These are phyloP conservation scores for Gymnoscopelus microlampas DNA, from an alignment of 2,797 vertebrate genomes.

Conservation along the genomic window DNA sequence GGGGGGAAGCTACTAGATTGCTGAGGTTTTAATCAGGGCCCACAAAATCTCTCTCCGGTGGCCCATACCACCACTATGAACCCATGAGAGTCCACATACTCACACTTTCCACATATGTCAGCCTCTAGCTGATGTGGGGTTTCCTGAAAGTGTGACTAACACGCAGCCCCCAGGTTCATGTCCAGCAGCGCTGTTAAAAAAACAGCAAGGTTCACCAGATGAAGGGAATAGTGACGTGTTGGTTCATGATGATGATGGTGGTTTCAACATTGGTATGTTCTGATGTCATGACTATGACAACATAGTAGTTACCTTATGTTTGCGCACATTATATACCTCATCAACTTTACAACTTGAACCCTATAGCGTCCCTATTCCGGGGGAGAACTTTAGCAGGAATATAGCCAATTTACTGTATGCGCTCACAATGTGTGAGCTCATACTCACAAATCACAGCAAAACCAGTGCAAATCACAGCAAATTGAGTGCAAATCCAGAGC, in stretches of 20 bases:
- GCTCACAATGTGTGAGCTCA: too few species aligned
- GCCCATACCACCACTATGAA: not conserved
- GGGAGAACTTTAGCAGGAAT: too few species aligned
- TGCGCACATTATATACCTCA: too few species aligned
- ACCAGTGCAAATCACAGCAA: too few species aligned
- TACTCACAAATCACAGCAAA: too few species aligned
- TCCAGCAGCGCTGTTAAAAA: not conserved
- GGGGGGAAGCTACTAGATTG: not conserved
- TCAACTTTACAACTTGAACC: too few species aligned
- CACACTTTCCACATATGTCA: constrained; percentile 16
- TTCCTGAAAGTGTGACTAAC: constrained; percentile 14
- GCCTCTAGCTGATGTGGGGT: not conserved
- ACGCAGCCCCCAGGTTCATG: not conserved
- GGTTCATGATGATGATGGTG: not conserved
- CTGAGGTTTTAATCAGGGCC: not conserved
- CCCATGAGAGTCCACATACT: constrained; percentile 1
- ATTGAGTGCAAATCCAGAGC: too few species aligned
- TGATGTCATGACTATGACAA: not conserved
- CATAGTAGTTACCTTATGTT: not conserved
- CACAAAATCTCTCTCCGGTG: not conserved
- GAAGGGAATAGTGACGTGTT: not conserved
- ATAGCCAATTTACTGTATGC: too few species aligned
- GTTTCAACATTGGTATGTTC: not conserved
- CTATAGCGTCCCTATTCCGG: too few species aligned
- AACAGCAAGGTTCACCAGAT: not conserved